Evolutionary conservation across 2,888 invertebrate genomes (phyloP).

Genomic region (Mythimna vitellina): DNA sequence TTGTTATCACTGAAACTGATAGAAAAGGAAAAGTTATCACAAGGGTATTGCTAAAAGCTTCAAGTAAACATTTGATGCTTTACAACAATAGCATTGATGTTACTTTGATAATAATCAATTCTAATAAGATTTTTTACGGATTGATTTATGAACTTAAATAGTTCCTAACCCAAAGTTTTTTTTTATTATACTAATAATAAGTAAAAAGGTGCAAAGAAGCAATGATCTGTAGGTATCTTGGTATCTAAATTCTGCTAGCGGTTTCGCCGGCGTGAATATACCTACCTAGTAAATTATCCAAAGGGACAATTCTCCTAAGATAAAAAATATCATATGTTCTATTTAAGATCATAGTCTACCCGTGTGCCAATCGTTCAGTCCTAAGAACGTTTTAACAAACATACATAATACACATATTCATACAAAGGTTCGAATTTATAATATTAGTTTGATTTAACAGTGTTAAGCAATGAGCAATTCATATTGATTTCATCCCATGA

Average conservation of each 20-base stretch:
- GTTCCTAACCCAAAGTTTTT: not conserved
- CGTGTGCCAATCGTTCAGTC: too few relatives aligned
- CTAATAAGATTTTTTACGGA: not conserved
- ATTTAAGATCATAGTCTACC: too few relatives aligned
- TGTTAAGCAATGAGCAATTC: not conserved
- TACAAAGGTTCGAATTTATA: too few relatives aligned
- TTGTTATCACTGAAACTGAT: conserved; percentile 1
- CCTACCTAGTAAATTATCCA: too few relatives aligned
- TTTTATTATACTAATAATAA: not conserved
- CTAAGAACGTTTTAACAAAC: too few relatives aligned
- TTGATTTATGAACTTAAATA: not conserved
- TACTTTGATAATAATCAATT: not conserved
- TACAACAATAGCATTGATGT: not conserved
- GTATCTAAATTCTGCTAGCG: too few relatives aligned
- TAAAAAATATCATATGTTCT: too few relatives aligned
- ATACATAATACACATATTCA: too few relatives aligned
- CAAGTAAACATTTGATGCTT: not conserved
- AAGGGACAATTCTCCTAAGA: too few relatives aligned
- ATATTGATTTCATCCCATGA: not conserved
- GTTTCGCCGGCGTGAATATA: too few relatives aligned
- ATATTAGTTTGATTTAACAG: not conserved
- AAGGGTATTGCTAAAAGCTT: not conserved
- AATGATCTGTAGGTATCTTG: too few relatives aligned
- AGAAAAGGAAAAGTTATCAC: conserved; percentile 6
- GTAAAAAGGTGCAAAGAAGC: too few relatives aligned